Base-by-base conservation (phyloP, 2,113 vertebrate species). In the Entelurus aequoreus region DNA sequence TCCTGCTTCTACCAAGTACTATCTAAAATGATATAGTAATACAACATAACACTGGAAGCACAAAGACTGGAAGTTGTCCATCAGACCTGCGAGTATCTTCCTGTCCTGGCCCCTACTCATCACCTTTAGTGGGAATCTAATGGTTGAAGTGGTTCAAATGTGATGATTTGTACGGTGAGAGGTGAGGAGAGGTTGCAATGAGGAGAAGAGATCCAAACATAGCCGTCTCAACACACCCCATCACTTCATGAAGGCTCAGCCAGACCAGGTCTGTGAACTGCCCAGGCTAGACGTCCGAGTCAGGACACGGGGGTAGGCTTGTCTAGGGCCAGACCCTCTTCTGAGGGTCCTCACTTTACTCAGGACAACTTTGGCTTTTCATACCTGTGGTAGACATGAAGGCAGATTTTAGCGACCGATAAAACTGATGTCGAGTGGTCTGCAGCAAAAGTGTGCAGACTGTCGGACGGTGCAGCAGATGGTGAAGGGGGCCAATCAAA, bases 161-260 rank as follows among this genome's bases (percentile, higher is more conserved):
- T 78, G 81, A 83, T 88, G 88, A 90, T 90, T 89, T 88, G 84
- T 88, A 83, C 87, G 82, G 87, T 88, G 89, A 86, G 81, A 80
- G 77, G 72, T 35, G 82, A 88, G 61, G 64, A 46, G 69, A 62
- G 63, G 59, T 77, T 69, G 66, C 47, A 62, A 60, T 71, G 70
- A 85, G 74, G 51, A 58, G 67, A 52, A 55, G 50, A 46, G 75
- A 75, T 46, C 74, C 59, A 83, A 72, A 80, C 68, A 66, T 72
- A 80, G 83, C 49, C 69, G 10, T 73, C 49, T 60, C 62, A 55
- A 63, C 52, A 6, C 76, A 74, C 74, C 74, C 71, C 65, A 65
- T 71, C 74, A 80, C 77, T 72, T 78, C 78, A 87, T 74, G 69
- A 86, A 80, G 76, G 75, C 73, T 80, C 71, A 28, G 64, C 66